Base-by-base conservation (phyloP, 2,888 invertebrate species). In the Trachelus troglodyta region DNA sequence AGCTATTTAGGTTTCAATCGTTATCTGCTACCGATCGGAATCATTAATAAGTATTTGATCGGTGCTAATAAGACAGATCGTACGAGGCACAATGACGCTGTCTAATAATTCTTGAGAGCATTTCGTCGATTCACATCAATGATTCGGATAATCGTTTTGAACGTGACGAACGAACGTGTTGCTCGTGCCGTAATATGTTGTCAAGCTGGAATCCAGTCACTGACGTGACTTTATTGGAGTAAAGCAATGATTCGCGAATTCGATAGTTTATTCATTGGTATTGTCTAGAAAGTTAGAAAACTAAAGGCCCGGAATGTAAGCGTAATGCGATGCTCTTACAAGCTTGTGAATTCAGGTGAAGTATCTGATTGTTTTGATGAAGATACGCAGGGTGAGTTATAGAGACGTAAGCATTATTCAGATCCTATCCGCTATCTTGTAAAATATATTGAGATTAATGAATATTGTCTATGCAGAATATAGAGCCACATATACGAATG, bases 1-100 rank as follows among this genome's bases (percentile, higher is more conserved):
- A 30, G n/a, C 35, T 56, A 37, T 82, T 81, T 81, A 81, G 82
- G 79, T 80, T 79, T 78, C 81, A 85, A 84, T 84, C 79, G 78
- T 69, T 83, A 85, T 86, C 86, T 78, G 35, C 69, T 35, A 74
- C 75, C 77, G 79, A 84, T 83, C 82, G 82, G 83, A 84, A 84
- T 85, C 81, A 77, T 75, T 83, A 84, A 84, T 83, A 82, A 85
- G 80, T 76, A 79, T 71, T 75, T 79, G 80, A 83, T 81, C 81
- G 77, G n/a, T 76, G 80, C 80, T 84, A 82, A 83, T 84, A 82
- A 81, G 75, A 75, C 69, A 69, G 34, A 74, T 75, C 68, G 75
- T 23, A 23, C 23, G 56, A 56, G 23, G 23, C 9, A 23, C 9
- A 56, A 56, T 56, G 23, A 56, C 56, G 23, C 23, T 56, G 56